A percentile compares a stretch with the other conserved stretches of the same genome.
Conservation (phyloP, 2,888 invertebrate genomes). For the Anagyrus pseudococci region DNA sequence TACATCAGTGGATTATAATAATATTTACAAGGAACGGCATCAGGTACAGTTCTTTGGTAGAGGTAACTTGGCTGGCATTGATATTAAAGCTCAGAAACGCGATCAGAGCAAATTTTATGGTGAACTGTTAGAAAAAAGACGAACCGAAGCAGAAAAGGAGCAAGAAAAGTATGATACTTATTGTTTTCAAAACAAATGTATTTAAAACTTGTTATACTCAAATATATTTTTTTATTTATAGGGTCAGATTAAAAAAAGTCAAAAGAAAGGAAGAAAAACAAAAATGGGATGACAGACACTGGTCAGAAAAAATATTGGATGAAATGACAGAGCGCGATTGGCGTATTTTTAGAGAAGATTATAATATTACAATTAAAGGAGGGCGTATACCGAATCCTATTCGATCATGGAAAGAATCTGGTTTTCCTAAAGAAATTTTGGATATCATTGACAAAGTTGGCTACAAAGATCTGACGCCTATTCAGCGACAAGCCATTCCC, state of each 20-base stretch:
- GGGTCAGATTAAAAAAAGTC: constrained; percentile 85
- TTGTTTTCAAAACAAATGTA: neutral
- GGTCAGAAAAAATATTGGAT: constrained; percentile 91
- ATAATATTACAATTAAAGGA: constrained; percentile 97
- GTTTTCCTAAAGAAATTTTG: constrained; percentile 86
- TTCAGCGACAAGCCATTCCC: constrained; percentile 98
- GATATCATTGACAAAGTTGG: constrained; percentile 95
- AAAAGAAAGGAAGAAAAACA: constrained; percentile 97
- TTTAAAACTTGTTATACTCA: constrained; percentile 6
- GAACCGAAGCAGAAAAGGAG: constrained; percentile 96
- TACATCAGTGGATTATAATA: constrained; percentile 97
- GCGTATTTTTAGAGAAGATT: constrained; percentile 99
- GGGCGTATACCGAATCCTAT: constrained; percentile 97
- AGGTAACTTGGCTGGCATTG: constrained; percentile 97
- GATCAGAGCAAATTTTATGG: constrained; percentile 98
- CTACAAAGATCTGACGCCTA: constrained; percentile 98
- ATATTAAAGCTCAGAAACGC: constrained; percentile 93
- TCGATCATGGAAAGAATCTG: constrained; percentile 93
- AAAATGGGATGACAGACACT: constrained; percentile 98
- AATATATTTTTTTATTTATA: constrained; percentile 39
- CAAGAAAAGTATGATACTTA: constrained; percentile 78
- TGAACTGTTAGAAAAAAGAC: constrained; percentile 89
- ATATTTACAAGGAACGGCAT: constrained; percentile 94
- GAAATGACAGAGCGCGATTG: constrained; percentile 99
- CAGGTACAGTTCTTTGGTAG: constrained; percentile 98